phyloP scores from a whole-genome alignment of 2,113 vertebrate species.

The Corythornis vintsioides region DNA sequence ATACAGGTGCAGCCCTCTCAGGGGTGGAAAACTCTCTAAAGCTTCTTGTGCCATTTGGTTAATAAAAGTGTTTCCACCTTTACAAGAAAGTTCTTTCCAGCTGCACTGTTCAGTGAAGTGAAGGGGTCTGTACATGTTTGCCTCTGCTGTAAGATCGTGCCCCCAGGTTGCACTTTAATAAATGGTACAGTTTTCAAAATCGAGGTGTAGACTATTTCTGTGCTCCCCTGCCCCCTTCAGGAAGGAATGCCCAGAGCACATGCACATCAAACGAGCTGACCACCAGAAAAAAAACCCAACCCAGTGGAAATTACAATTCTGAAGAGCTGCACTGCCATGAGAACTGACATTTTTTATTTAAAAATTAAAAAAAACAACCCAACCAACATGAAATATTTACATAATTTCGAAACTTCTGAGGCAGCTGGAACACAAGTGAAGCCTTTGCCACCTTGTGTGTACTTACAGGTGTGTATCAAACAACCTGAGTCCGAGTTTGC shows the following conservation, averaged over 20 bases:
- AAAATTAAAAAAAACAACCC: conserved; percentile 21
- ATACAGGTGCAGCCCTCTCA: conserved; percentile 27
- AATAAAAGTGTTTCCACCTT: conserved; percentile 41
- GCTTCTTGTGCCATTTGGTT: conserved; percentile 40
- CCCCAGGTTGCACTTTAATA: conserved; percentile 66
- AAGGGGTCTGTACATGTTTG: not conserved
- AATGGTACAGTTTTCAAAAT: conserved; percentile 63
- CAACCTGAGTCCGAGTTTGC: conserved; percentile 8
- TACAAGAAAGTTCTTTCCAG: not conserved
- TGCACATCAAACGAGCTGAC: not conserved
- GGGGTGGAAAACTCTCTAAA: not conserved
- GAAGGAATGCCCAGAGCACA: not conserved
- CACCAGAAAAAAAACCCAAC: not conserved
- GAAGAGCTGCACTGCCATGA: not conserved
- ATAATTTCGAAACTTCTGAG: not conserved
- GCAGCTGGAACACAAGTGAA: not conserved
- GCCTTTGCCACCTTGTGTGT: not conserved
- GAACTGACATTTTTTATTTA: not conserved
- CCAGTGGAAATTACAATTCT: not conserved
- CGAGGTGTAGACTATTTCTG: not conserved
- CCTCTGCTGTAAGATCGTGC: conserved; percentile 38
- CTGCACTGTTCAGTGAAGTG: not conserved
- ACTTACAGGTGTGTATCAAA: not conserved
- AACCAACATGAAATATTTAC: conserved; percentile 12
- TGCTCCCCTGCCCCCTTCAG: fast-evolving